Base-by-base conservation (phyloP, 37 sponge, comb jelly and placozoan genomes). In the Cladorhizidae sp. region DNA sequence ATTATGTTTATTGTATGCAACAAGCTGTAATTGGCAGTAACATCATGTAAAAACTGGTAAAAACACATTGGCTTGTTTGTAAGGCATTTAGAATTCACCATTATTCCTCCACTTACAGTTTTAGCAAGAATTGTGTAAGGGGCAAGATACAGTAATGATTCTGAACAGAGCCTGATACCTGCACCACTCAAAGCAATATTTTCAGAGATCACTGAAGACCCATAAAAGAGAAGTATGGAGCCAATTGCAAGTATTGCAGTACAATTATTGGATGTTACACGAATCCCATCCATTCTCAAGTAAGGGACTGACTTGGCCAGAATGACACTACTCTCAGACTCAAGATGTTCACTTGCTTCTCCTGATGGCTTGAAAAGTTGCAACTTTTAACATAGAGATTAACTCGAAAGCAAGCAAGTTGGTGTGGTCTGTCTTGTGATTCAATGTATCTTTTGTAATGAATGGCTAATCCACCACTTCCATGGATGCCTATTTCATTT, bases 21-120 rank as follows among this genome's bases (percentile, higher is more conserved):
- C 26, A 51, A 38, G 20, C 17, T 72, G 3, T 21, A 37, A 17
- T 72, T 42, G 38, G 8, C 15, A 14, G 40, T 15, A 37, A 49
- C 36, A 38, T 45, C 37, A 5, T 67, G 7, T 42, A 40, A 61
- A 23, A 61, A 41, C 63, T 81, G 82, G 25, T 54, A 81, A 63
- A 81, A 81, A 58, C 82, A 81, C 49, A 71, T 40, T 23, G 82
- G 82, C 5, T 26, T 70, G 9, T 54, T 25, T 61, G 57, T 43
- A 7, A n/a, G n/a, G n/a, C n/a, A n/a, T n/a, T n/a, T n/a, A n/a
- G n/a, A n/a, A 39, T 73, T 73, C 28, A 37, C 29, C 7, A 26
- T 20, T 12, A 7, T 8, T 18, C n/a, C 82, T 15, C 21, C 23
- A 57, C 72, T 81, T 29, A 61, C 56, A 21, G 61, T 32, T 28